Percentiles rank a stretch among this genome's conserved stretches.
Evolutionary conservation across 2,113 vertebrate species (phyloP).

Genomic region (Eidolon helvum): DNA sequence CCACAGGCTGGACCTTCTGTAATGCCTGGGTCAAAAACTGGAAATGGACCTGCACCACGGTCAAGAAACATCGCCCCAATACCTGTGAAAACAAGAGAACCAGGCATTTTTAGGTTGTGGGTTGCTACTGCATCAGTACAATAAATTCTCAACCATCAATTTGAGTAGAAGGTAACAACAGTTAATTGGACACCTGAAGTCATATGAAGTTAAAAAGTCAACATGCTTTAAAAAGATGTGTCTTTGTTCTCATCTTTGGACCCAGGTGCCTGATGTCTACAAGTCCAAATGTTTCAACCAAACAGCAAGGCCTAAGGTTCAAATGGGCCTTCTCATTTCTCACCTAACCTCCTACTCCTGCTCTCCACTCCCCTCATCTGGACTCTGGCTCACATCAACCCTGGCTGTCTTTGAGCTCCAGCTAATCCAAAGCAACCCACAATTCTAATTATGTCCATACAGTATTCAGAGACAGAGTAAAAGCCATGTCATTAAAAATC

Average conservation of each 20-base stretch:
- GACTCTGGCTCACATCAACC: not conserved
- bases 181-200: not conserved
- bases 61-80: slow-evolving; percentile 96
- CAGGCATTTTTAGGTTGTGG: not conserved
- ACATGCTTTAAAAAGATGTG: not conserved
- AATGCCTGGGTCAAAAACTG: slow-evolving; percentile 98
- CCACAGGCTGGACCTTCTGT: slow-evolving; percentile 98
- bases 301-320: not conserved
- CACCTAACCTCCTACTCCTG: not conserved
- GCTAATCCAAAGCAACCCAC: not conserved
- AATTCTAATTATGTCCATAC: not conserved
- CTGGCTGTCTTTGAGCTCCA: not conserved
- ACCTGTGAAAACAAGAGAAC: slow-evolving; percentile 85
- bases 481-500: not conserved
- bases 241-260: not conserved
- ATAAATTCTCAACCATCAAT: not conserved
- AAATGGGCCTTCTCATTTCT: not conserved
- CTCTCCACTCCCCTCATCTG: not conserved
- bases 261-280: not conserved
- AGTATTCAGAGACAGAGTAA: not conserved
- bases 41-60: slow-evolving; percentile 99
- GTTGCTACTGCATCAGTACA: not conserved
- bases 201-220: not conserved
- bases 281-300: not conserved
- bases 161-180: not conserved